Base-by-base conservation (phyloP, 2,797 vertebrate species). In the Chelonia mydas region DNA sequence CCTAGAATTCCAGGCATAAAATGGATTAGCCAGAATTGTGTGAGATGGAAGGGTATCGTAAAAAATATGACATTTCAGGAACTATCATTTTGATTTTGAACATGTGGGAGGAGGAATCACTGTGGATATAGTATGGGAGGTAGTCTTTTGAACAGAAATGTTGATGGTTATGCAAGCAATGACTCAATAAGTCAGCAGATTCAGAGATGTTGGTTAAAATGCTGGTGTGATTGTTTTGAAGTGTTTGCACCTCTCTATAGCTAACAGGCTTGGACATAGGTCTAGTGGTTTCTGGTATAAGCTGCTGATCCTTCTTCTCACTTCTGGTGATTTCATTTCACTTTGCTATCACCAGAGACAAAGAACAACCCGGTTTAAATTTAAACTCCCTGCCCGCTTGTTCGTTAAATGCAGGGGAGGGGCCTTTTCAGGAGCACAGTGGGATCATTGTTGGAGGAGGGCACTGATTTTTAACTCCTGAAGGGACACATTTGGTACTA, bases 21-120 rank as follows among this genome's bases (percentile, higher is more conserved):
- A 93, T 83, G 96, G 78, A 90, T 97, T 93, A 96, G 55, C 84
- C 95, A 94, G 83, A 93, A 47, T 85, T 88, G 87, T 93, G 84
- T 89, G 93, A 92, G 94, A 59, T 28, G 61, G 49, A 41, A 86
- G 96, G 97, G 93, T 54, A 25, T 80, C 37, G 19, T 84, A 95
- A 97, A 94, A 77, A 91, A 89, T 92, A 84, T 1, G 28, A 88
- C 90, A 94, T 96, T 97, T 95, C 95, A 97, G 92, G 91, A 97
- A 96, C 96, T 91, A 96, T 83, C 51, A 92, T 97, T 97, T 97
- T 95, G 90, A 96, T 94, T 97, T 95, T 96, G 91, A 91, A 96
- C 77, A 91, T 80, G 59, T 61, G 47, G 65, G 84, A 97, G 93
- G 87, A 94, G 53, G 90, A 94, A 92, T 86, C 83, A 89, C 68